phyloP scores from a whole-genome alignment of 2,797 vertebrate genomes.

The Bucorvus abyssinicus region DNA sequence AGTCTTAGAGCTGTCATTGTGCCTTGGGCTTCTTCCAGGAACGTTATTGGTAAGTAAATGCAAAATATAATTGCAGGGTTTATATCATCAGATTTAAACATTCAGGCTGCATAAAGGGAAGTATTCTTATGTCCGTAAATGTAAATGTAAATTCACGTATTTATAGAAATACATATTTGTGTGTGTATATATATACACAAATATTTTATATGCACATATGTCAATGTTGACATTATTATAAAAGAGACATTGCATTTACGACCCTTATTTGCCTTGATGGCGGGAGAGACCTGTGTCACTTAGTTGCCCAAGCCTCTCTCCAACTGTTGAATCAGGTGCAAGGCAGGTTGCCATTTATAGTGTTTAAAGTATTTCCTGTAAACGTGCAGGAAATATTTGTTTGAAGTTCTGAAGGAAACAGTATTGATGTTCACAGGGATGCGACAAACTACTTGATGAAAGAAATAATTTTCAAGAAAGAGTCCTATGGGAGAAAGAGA shows the following conservation, averaged over 20 bases:
- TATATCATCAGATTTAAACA: neutral
- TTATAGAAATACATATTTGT: neutral
- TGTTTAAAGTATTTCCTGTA: conserved; percentile 73
- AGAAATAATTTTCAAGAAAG: conserved; percentile 73
- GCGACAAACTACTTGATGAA: conserved; percentile 76
- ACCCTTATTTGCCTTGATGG: neutral
- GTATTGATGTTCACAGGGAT: conserved; percentile 73
- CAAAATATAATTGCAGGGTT: neutral
- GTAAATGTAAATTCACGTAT: neutral
- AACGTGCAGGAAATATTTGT: conserved; percentile 73
- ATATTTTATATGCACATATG: neutral
- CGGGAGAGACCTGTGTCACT: neutral
- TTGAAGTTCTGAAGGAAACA: conserved; percentile 74
- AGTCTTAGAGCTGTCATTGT: neutral
- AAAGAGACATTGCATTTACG: neutral
- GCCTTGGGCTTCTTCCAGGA: neutral
- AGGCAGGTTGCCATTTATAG: conserved; percentile 65
- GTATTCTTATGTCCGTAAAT: neutral
- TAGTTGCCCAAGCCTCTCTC: neutral
- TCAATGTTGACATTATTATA: neutral
- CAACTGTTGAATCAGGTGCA: conserved; percentile 36
- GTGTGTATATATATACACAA: neutral
- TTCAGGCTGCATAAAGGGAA: neutral
- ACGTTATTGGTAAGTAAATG: neutral
- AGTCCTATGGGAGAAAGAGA: conserved; percentile 63